These are phyloP conservation scores for Eretmodus cyanostictus DNA, from an alignment of 2,113 vertebrate genomes.

Conservation along the genomic window DNA sequence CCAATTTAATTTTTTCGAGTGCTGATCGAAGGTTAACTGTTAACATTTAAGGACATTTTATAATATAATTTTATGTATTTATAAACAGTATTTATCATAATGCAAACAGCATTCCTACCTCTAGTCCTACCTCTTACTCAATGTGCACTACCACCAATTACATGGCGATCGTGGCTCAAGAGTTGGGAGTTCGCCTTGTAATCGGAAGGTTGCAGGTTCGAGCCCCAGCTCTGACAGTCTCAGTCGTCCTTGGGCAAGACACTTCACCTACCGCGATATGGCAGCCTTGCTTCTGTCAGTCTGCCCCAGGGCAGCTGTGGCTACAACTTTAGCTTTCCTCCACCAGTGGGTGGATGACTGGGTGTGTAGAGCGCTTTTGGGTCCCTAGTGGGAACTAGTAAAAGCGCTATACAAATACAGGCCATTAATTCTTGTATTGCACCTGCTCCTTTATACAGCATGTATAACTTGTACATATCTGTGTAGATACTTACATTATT, in stretches of 20 bases:
- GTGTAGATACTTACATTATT: neutral
- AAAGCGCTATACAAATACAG: accelerated
- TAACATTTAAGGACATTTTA: neutral
- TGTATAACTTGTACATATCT: neutral
- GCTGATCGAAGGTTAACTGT: neutral
- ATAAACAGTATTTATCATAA: neutral
- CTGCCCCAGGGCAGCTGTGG: too few species aligned
- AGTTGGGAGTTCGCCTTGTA: too few species aligned
- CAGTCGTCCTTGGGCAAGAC: too few species aligned
- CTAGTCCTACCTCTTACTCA: neutral
- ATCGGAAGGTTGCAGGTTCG: too few species aligned
- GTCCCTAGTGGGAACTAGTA: too few species aligned
- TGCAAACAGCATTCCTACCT: neutral
- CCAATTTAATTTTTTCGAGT: neutral
- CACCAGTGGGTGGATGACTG: too few species aligned
- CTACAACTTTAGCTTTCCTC: too few species aligned
- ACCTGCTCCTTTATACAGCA: neutral
- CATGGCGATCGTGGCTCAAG: neutral
- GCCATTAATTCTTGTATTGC: neutral
- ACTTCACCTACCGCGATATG: too few species aligned
- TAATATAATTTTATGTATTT: neutral
- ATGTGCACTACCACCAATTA: neutral
- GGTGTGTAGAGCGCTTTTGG: too few species aligned
- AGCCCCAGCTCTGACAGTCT: too few species aligned
- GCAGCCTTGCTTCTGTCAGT: too few species aligned